These are phyloP conservation scores for Ceyx melanurus DNA, from an alignment of 2,113 vertebrate genomes.

Conservation along the genomic window DNA sequence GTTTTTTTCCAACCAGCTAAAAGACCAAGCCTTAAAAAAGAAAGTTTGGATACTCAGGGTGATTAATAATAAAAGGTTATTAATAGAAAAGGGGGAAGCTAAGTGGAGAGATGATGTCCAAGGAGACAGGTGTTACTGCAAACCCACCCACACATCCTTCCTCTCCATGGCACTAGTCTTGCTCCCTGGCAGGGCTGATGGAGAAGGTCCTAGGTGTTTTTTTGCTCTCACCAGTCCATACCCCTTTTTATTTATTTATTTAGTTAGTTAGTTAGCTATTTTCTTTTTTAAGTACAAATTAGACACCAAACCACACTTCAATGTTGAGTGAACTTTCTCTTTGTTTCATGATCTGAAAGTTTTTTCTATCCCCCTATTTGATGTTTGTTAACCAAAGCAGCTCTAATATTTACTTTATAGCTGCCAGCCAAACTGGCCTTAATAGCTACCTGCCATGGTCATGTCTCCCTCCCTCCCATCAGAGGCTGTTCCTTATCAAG, in stretches of 20 bases:
- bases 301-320: background rate
- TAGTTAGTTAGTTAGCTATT: too few relatives aligned
- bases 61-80: background rate
- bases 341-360: slow-evolving; percentile 17
- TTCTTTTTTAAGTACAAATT: background rate
- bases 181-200: background rate
- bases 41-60: background rate
- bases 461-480: background rate
- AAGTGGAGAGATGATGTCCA: background rate
- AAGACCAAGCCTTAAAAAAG: background rate
- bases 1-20: background rate
- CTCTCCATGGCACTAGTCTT: too few relatives aligned
- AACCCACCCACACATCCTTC: background rate
- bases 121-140: background rate
- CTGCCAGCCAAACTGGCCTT: slow-evolving; percentile 20
- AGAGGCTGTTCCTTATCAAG: slow-evolving; percentile 32
- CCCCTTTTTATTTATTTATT: background rate
- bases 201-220: background rate
- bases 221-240: background rate
- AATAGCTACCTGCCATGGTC: background rate
- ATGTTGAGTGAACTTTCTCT: slow-evolving; percentile 1
- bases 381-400: slow-evolving; percentile 34
- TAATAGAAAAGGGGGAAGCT: background rate
- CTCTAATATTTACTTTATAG: background rate
- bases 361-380: background rate